Evolutionary conservation across 2,797 vertebrate species (phyloP).

Genomic region (Pseudochirops corinnae): DNA sequence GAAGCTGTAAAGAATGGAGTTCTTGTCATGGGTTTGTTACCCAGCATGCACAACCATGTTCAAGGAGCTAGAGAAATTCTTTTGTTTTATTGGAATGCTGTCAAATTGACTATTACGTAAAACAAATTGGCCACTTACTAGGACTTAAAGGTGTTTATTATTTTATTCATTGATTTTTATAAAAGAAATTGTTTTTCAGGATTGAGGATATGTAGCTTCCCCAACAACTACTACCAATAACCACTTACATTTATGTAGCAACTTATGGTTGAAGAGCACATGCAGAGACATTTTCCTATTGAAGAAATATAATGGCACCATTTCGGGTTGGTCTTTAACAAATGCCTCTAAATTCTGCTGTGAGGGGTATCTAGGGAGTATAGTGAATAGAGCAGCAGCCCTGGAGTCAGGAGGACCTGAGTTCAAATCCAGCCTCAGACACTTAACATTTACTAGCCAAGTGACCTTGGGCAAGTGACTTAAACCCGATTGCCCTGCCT

Average conservation of each 20-base stretch:
- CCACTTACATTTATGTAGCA: background rate
- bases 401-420: no score
- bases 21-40: background rate
- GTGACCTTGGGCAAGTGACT: no score
- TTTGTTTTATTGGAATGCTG: slow-evolving; percentile 3
- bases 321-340: background rate
- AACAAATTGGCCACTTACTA: slow-evolving; percentile 6
- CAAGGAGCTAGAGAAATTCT: slow-evolving; percentile 11
- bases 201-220: background rate
- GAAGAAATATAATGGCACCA: background rate
- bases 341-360: slow-evolving; percentile 59
- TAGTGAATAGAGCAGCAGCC: no score
- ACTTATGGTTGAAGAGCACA: background rate
- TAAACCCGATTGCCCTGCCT: no score
- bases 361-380: background rate
- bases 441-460: no score
- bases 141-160: background rate
- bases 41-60: slow-evolving; percentile 1
- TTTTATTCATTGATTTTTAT: background rate
- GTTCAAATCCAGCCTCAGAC: no score
- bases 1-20: slow-evolving; percentile 24
- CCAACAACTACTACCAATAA: background rate
- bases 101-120: slow-evolving; percentile 31
- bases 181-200: no score
- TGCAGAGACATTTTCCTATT: background rate